Evolutionary conservation across 2,113 vertebrate genomes (phyloP).

Genomic region (Aramus guarauna): DNA sequence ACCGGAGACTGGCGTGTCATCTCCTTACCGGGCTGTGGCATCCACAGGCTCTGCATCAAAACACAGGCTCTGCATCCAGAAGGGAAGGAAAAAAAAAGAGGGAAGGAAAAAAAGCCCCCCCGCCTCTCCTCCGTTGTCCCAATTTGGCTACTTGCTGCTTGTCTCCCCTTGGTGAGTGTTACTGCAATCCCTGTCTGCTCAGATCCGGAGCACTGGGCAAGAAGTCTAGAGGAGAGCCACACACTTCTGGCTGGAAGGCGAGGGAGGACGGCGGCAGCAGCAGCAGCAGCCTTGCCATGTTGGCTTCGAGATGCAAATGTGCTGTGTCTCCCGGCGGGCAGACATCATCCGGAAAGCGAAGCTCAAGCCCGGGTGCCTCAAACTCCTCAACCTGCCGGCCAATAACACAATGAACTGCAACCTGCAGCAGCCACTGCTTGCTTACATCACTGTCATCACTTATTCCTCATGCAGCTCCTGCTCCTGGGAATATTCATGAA

Average conservation of each 20-base stretch:
- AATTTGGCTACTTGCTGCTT: slow-evolving; percentile 56
- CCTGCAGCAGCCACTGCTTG: slow-evolving; percentile 66
- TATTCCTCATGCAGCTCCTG: slow-evolving; percentile 84
- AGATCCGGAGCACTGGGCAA: slow-evolving; percentile 30
- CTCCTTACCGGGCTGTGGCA: slow-evolving; percentile 36
- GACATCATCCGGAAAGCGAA: slow-evolving; percentile 26
- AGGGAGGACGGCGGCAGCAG: slow-evolving; percentile 49
- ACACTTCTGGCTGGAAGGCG: slow-evolving; percentile 51
- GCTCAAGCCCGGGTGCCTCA: background rate
- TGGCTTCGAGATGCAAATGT: slow-evolving; percentile 53
- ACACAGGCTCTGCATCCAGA: slow-evolving; percentile 33
- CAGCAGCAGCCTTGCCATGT: slow-evolving; percentile 52
- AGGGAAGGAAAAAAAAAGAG: background rate
- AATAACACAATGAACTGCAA: slow-evolving; percentile 60
- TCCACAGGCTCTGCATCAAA: slow-evolving; percentile 46
- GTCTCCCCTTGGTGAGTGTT: slow-evolving; percentile 11
- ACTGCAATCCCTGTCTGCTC: slow-evolving; percentile 48
- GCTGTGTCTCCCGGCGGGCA: slow-evolving; percentile 3
- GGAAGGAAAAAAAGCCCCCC: background rate
- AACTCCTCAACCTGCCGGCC: slow-evolving; percentile 51
- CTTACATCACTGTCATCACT: slow-evolving; percentile 87
- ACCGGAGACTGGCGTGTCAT: slow-evolving; percentile 31
- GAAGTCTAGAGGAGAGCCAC: slow-evolving; percentile 58
- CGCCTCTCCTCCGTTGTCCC: background rate
- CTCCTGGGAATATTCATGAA: slow-evolving; percentile 90